A percentile compares a stretch with the other conserved stretches of the same genome.
Conservation (phyloP, 2,888 invertebrate species). For the Polydrusus tereticollis region DNA sequence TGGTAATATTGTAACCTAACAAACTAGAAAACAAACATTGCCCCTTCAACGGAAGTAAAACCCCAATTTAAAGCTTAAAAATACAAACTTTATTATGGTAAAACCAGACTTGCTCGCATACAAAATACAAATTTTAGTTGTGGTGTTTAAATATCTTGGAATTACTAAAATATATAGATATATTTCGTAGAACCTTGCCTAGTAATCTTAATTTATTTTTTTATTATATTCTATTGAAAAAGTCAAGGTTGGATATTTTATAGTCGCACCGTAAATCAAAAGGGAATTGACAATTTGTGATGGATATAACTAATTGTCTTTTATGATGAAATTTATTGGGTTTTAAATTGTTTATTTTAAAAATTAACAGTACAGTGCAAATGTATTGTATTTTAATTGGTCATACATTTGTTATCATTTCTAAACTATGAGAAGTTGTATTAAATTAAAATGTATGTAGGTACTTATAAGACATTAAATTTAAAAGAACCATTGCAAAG, state of each 20-base stretch:
- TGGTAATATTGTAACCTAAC: too few relatives aligned
- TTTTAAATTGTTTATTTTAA: background rate
- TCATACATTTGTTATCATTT: background rate
- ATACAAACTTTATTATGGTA: too few relatives aligned
- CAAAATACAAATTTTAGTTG: background rate
- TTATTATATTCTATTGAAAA: constrained; percentile 10
- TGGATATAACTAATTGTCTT: background rate
- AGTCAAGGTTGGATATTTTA: constrained; percentile 19
- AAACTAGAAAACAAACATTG: too few relatives aligned
- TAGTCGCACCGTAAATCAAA: background rate
- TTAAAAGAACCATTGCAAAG: too few relatives aligned
- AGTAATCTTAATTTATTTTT: constrained; percentile 1
- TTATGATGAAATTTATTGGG: background rate
- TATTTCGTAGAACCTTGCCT: background rate
- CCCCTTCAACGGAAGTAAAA: too few relatives aligned
- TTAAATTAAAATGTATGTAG: too few relatives aligned
- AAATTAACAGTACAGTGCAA: background rate
- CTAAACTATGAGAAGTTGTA: background rate
- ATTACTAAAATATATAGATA: too few relatives aligned
- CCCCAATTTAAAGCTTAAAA: too few relatives aligned
- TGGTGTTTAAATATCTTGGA: background rate
- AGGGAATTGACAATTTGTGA: background rate
- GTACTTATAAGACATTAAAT: too few relatives aligned
- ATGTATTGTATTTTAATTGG: background rate
- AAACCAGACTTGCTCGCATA: background rate